Evolutionary conservation across 1,140 invertebrate species (phyloP).

Genomic region (Pemphigus obesinymphae): DNA sequence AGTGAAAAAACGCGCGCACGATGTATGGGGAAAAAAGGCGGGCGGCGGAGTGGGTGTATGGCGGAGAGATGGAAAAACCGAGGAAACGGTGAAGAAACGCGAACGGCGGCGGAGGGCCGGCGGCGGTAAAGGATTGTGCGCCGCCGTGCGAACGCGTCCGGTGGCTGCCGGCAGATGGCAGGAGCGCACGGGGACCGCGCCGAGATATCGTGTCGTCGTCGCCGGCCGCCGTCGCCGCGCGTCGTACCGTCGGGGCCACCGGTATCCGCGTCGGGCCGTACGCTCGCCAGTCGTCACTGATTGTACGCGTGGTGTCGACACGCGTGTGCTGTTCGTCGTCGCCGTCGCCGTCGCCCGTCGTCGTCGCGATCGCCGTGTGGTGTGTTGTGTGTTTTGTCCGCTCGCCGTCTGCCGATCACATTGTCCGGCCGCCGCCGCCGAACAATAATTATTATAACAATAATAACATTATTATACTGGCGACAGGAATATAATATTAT

Average conservation of each 20-base stretch:
- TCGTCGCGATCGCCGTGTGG: slow-evolving; percentile 41
- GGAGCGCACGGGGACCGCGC: slow-evolving; percentile 28
- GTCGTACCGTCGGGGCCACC: not conserved
- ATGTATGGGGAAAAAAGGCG: not conserved
- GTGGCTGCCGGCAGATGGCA: slow-evolving; percentile 29
- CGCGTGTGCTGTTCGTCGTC: slow-evolving; percentile 15
- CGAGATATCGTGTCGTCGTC: slow-evolving; percentile 25
- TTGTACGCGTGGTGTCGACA: slow-evolving; percentile 35
- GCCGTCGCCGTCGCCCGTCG: not conserved
- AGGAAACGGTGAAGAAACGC: not conserved
- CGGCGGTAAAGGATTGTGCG: slow-evolving; percentile 29
- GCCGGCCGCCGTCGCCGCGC: slow-evolving; percentile 1
- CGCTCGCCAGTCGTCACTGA: slow-evolving; percentile 57
- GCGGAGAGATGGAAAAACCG: not conserved
- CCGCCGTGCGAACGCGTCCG: not conserved
- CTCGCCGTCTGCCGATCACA: slow-evolving; percentile 20
- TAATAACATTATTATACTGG: not conserved
- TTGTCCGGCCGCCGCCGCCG: slow-evolving; percentile 37
- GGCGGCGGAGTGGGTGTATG: not conserved
- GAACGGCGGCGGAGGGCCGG: not conserved
- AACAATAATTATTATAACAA: not conserved
- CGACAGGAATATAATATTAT: not conserved
- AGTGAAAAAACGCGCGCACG: not conserved
- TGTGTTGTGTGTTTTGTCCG: slow-evolving; percentile 43
- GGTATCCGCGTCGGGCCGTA: slow-evolving; percentile 57